Evolutionary conservation across 2,113 vertebrate genomes (phyloP).

Genomic region (Prinia subflava): DNA sequence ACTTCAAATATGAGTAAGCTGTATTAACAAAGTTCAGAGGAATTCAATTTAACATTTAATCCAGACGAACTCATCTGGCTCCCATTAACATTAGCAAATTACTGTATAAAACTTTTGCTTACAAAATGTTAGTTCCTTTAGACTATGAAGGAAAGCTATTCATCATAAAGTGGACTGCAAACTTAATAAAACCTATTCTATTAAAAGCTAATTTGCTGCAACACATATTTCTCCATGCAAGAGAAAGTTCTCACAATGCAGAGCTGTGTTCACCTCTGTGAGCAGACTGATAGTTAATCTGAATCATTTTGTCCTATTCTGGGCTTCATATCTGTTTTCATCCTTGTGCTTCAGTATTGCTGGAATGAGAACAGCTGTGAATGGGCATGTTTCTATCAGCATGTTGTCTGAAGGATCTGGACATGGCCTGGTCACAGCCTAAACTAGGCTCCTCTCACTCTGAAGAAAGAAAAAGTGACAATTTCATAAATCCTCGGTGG

Average conservation of each 20-base stretch:
- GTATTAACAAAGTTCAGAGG: neutral
- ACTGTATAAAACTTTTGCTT: neutral
- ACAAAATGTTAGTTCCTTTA: neutral
- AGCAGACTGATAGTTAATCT: neutral
- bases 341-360: neutral
- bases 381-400: neutral
- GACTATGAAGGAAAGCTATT: neutral
- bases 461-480: neutral
- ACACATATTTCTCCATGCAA: neutral
- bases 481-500: neutral
- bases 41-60: neutral
- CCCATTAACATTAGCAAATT: neutral
- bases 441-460: neutral
- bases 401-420: neutral
- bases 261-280: neutral
- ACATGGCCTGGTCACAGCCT: neutral
- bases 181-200: neutral
- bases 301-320: slow-evolving; percentile 48
- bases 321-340: slow-evolving; percentile 54
- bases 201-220: neutral
- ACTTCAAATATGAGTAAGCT: neutral
- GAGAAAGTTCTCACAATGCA: neutral
- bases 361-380: slow-evolving; percentile 64
- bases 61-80: neutral
- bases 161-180: neutral